A percentile compares a stretch with the other conserved stretches of the same genome.
Evolutionary conservation across 1,140 invertebrate species (phyloP).

Genomic region (Caenorhabditis latens): DNA sequence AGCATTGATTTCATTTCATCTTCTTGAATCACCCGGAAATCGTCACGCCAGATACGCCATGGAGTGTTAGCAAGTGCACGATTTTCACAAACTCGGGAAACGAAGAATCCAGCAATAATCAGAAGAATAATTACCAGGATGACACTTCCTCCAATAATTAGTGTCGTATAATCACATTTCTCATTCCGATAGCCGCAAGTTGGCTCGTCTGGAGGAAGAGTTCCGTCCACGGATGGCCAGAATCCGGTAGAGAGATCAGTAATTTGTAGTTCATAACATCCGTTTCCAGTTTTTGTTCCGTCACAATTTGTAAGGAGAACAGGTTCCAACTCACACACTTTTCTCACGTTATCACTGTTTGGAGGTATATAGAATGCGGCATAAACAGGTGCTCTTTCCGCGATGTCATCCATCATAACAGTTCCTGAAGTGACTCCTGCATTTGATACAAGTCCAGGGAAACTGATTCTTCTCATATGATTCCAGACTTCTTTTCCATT

Average conservation of each 20-base stretch:
- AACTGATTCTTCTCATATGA: slow-evolving; percentile 70
- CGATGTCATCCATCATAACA: slow-evolving; percentile 74
- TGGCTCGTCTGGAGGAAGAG: slow-evolving; percentile 69
- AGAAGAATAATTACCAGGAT: slow-evolving; percentile 65
- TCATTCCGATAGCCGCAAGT: slow-evolving; percentile 75
- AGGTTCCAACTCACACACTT: slow-evolving; percentile 75
- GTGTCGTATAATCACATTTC: slow-evolving; percentile 74
- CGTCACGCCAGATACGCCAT: slow-evolving; percentile 76
- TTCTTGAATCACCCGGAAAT: slow-evolving; percentile 73
- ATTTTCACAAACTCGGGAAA: slow-evolving; percentile 72
- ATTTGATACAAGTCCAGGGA: slow-evolving; percentile 70
- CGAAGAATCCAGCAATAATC: slow-evolving; percentile 66
- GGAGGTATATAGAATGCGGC: slow-evolving; percentile 74
- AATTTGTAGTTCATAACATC: slow-evolving; percentile 74
- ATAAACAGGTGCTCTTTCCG: slow-evolving; percentile 73
- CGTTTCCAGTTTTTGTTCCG: slow-evolving; percentile 72
- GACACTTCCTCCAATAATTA: slow-evolving; percentile 69
- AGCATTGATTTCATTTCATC: slow-evolving; percentile 78
- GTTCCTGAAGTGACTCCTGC: slow-evolving; percentile 70
- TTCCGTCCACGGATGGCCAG: slow-evolving; percentile 74
- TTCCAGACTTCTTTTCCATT: slow-evolving; percentile 72
- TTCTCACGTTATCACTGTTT: slow-evolving; percentile 75
- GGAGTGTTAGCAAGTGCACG: slow-evolving; percentile 72
- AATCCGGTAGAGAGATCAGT: slow-evolving; percentile 75
- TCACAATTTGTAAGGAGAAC: slow-evolving; percentile 71